Base-by-base conservation (phyloP, 2,888 invertebrate genomes). In the Oligia latruncula region DNA sequence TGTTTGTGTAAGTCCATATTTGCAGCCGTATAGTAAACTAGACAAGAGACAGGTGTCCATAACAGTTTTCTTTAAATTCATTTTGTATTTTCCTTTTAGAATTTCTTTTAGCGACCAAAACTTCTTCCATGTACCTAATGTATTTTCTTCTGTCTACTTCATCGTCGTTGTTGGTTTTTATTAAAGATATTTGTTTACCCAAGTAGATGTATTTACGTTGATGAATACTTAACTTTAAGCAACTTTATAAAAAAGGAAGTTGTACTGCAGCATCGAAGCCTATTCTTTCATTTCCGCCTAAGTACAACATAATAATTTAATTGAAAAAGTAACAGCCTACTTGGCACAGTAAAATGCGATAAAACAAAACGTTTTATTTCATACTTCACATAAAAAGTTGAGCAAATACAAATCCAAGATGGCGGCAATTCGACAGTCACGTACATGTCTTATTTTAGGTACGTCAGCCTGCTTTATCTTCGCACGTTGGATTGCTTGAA, bases 391-490 rank as follows among this genome's bases (percentile, higher is more conserved):
- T 84, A 88, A 78, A 80, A 83, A 89, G 65, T 78, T 85, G 73
- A 52, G 82, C 81, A 87, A 87, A 89, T 79, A 87, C 81, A 82
- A 87, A 83, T 78, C 71, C 77, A 85, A 81, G 29, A 76, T 82
- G 74, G 75, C 78, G 40, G 11, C 11, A 43, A 52, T 67, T 77
- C 74, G 75, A 68, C 58, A 82, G 80, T 84, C 88, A 88, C 89
- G 88, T 89, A 78, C 80, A 35, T 67, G 65, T 86, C 81, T 88
- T 89, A 86, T 89, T 89, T 86, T 77, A 35, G 35, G 35, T 35
- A 86, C n/a, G 82, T 83, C 88, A 82, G 82, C 77, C 74, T 80
- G 81, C 29, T 86, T 88, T 88, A 86, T 89, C 79, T 87, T 79
- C 71, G 60, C 75, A 78, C 82, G 80, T 85, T 79, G 79, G 65